Evolutionary conservation across 2,888 invertebrate genomes (phyloP).

Genomic region (Adelognathus sp.): DNA sequence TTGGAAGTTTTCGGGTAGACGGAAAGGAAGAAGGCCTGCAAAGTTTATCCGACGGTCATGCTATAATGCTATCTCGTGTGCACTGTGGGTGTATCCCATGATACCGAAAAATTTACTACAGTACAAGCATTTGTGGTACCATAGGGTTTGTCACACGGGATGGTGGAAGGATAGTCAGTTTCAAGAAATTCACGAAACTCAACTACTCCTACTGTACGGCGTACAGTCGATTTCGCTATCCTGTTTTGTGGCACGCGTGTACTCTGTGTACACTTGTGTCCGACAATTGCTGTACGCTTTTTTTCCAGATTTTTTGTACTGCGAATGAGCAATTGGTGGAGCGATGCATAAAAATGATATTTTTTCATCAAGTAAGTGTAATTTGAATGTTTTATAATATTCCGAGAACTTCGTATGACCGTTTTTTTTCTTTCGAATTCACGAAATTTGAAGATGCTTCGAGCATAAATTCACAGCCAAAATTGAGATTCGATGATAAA

Average conservation of each 20-base stretch:
- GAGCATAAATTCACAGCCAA: no score
- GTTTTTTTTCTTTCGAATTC: no score
- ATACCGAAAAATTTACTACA: background rate
- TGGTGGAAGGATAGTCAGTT: background rate
- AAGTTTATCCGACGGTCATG: conserved; percentile 15
- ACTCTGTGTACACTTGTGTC: background rate
- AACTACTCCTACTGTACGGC: background rate
- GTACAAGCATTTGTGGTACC: background rate
- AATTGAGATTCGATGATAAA: no score
- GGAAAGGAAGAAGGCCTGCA: background rate
- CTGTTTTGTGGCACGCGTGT: background rate
- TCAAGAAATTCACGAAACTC: background rate
- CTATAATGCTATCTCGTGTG: background rate
- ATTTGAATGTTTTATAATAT: no score
- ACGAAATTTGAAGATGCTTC: no score
- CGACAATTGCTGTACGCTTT: no score
- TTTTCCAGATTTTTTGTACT: background rate
- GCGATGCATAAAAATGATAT: no score
- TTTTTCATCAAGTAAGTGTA: no score
- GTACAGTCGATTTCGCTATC: background rate
- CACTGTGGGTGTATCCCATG: background rate
- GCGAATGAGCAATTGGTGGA: background rate
- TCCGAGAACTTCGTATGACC: no score
- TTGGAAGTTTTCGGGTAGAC: no score
- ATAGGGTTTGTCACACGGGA: background rate